Evolutionary conservation across 2,797 vertebrate species (phyloP), one percentile per base, ranked within the genome.

Genomic region (Alcedo quadribrachys): DNA sequence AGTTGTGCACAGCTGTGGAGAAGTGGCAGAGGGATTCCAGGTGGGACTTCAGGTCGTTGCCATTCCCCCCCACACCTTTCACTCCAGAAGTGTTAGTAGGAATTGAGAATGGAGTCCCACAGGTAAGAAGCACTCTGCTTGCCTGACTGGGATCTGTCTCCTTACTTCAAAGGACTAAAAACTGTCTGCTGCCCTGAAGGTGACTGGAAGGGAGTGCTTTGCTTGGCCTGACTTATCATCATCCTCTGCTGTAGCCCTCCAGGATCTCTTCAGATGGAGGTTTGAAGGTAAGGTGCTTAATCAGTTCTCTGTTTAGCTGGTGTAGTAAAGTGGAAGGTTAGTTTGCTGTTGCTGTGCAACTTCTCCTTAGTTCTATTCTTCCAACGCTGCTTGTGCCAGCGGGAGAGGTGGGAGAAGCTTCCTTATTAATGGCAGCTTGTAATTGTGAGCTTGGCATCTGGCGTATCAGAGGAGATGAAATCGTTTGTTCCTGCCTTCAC

Each of bases 361-460:
- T 82, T 70, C 45, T 70, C 57, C 55, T 77, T 6, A 17, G 14
- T 15, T 65, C 17, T 79, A 35, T 57, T 63, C 51, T 57, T 76
- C 67, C 11, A 42, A 3, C 8, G 62, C 42, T 0, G 4, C 71
- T 80, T 30, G 51, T 87, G 68, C 45, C 45, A 73, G 80, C 0
- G 0, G 57, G 75, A 82, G 37, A 0, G 0, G 35, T 51, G 81
- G 35, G 30, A 79, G 78, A 90, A 80, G 27, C 58, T 83, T 62
- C 66, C 46, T 75, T 48, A 48, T 24, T 71, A 81, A 66, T 78
- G 62, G 53, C 71, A 86, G 61, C 37, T 91, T 1, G 0, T 81
- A 84, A 82, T 33, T 82, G 45, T 43, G 69, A 90, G 54, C 69
- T 77, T 85, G 81, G 85, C 90, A 77, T 79, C 89, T 88, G 25